phyloP scores from a whole-genome alignment of 2,797 vertebrate species.

The Gymnothorax reevesii region DNA sequence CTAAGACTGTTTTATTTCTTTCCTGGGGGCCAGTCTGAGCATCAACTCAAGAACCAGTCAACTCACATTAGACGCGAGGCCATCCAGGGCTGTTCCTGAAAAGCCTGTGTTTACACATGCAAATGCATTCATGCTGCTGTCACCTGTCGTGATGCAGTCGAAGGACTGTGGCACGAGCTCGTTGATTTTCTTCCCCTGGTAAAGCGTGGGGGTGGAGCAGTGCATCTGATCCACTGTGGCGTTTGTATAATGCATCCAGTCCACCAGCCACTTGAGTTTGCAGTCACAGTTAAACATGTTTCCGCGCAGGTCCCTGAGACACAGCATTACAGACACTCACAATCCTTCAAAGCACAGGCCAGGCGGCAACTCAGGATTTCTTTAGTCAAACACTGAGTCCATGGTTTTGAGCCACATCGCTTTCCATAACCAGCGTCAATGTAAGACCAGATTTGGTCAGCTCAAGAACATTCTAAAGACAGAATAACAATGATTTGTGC shows the following conservation, averaged over 20 bases:
- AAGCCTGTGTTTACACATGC: neutral
- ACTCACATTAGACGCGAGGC: neutral
- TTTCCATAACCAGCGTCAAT: no score
- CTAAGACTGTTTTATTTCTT: neutral
- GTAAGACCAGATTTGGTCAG: no score
- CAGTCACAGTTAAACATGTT: constrained; percentile 95
- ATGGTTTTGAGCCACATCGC: no score
- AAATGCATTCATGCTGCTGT: constrained; percentile 25
- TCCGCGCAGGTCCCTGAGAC: constrained; percentile 86
- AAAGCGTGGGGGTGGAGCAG: constrained; percentile 86
- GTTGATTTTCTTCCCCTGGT: constrained; percentile 88
- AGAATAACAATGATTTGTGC: no score
- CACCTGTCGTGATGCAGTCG: constrained; percentile 96
- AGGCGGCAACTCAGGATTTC: no score
- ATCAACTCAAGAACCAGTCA: neutral
- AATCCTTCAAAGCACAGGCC: neutral
- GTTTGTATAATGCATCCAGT: constrained; percentile 92
- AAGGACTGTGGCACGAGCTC: constrained; percentile 85
- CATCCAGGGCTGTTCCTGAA: neutral
- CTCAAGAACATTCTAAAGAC: no score
- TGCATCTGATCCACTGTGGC: constrained; percentile 93
- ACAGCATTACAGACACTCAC: neutral
- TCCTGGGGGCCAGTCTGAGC: neutral
- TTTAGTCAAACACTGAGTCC: no score
- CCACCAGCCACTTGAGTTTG: constrained; percentile 95